Conservation (phyloP, 2,113 vertebrate genomes). For the Manacus vitellinus region DNA sequence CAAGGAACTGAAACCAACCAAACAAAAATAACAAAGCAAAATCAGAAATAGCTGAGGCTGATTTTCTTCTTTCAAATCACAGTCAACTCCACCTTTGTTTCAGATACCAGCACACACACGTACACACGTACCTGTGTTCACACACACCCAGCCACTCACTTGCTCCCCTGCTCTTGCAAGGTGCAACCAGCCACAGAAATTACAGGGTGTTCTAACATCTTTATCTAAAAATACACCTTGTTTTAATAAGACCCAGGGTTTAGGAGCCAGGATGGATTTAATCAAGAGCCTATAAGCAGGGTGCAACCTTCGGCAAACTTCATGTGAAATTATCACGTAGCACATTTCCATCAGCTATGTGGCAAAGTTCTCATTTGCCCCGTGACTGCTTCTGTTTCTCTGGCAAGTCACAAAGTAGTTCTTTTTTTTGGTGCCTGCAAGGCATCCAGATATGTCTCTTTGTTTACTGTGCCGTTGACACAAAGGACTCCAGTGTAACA, state of each 20-base stretch:
- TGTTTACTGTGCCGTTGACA: not conserved
- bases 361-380: not conserved
- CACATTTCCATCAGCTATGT: not conserved
- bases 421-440: not conserved
- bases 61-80: not conserved
- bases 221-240: constrained; percentile 41
- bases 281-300: not conserved
- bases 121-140: not conserved
- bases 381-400: not conserved
- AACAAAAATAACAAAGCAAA: not conserved
- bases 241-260: not conserved
- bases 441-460: constrained; percentile 4
- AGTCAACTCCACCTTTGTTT: not conserved
- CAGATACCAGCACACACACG: not conserved
- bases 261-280: not conserved
- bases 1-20: not conserved
- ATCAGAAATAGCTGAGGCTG: not conserved
- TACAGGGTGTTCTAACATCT: not conserved
- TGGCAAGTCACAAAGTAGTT: not conserved
- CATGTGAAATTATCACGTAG: not conserved
- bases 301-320: not conserved
- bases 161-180: not conserved
- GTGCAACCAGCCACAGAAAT: not conserved
- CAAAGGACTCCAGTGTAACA: not conserved
- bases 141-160: not conserved